These are phyloP conservation scores for Tolmerus cingulatus DNA, from an alignment of 2,888 invertebrate genomes.

Conservation along the genomic window DNA sequence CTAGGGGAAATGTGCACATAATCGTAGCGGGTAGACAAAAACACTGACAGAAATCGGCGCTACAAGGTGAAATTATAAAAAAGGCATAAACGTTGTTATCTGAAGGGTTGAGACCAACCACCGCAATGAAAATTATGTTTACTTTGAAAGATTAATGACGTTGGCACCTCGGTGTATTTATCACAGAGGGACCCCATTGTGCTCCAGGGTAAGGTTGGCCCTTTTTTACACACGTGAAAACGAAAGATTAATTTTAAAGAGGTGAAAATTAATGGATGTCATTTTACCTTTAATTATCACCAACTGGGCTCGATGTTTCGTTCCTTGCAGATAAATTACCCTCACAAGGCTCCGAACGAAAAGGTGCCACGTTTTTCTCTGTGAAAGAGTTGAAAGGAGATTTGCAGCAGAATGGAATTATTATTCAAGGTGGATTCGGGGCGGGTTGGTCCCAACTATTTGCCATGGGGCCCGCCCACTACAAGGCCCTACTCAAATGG, in stretches of 20 bases:
- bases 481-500: neutral
- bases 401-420: slow-evolving; percentile 11
- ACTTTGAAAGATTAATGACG: slow-evolving; percentile 33
- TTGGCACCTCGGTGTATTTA: slow-evolving; percentile 14
- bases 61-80: slow-evolving; percentile 6
- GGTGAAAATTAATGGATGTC: slow-evolving; percentile 42
- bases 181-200: slow-evolving; percentile 27
- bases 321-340: slow-evolving; percentile 20
- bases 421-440: neutral
- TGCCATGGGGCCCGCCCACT: neutral
- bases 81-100: slow-evolving; percentile 14
- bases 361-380: neutral
- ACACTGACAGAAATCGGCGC: neutral
- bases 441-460: neutral
- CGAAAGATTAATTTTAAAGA: slow-evolving; percentile 40
- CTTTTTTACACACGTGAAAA: slow-evolving; percentile 35
- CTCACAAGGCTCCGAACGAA: neutral
- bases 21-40: neutral
- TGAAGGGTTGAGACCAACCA: slow-evolving; percentile 10
- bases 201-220: neutral
- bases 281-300: slow-evolving; percentile 41
- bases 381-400: neutral
- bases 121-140: slow-evolving; percentile 27
- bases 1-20: neutral
- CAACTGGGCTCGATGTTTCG: slow-evolving; percentile 35